These are phyloP conservation scores for Apamea crenata DNA, from an alignment of 2,888 invertebrate species.

Conservation along the genomic window DNA sequence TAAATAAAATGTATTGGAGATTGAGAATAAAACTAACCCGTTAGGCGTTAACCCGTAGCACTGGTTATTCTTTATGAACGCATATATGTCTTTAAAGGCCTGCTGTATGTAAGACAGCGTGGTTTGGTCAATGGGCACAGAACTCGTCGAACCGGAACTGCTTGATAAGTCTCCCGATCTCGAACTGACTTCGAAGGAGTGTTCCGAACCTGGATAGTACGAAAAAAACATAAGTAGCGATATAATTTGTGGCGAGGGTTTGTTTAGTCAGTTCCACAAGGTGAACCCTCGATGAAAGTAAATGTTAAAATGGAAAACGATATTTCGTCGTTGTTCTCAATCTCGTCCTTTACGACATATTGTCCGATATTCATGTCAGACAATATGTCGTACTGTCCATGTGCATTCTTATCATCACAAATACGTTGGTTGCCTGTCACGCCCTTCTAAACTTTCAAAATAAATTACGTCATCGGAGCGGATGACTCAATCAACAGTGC, in stretches of 20 bases:
- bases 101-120: conserved; percentile 87
- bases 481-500: not conserved
- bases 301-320: not conserved
- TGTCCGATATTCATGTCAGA: not conserved
- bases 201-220: conserved; percentile 80
- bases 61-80: conserved; percentile 87
- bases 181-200: conserved; percentile 83
- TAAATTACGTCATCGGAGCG: not conserved
- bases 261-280: not conserved
- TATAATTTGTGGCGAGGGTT: not conserved
- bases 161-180: conserved; percentile 80
- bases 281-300: not conserved
- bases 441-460: not conserved
- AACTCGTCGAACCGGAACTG: conserved; percentile 83
- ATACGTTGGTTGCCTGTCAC: not conserved
- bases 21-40: conserved; percentile 35
- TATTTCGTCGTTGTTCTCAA: not conserved
- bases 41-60: conserved; percentile 80
- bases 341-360: not conserved
- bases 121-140: conserved; percentile 86
- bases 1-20: not conserved
- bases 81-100: conserved; percentile 87
- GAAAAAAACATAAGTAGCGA: not conserved
- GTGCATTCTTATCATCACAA: not conserved
- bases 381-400: too few species aligned